Percentiles rank a stretch among this genome's conserved stretches.
Conservation (phyloP, 1,140 invertebrate genomes). For the Drosophila teissieri region DNA sequence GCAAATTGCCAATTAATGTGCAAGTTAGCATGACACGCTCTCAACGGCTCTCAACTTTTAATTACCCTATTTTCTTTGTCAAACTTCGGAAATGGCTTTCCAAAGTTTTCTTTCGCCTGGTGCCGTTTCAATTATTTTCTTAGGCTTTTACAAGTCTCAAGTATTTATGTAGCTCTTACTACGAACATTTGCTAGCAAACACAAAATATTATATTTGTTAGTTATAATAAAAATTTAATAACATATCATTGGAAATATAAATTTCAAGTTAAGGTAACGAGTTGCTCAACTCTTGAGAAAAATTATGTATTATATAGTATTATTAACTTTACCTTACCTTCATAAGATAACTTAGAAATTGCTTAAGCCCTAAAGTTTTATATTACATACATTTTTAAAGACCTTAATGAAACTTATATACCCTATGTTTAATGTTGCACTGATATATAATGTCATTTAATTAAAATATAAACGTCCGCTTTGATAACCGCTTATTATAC, state of each 20-base stretch:
- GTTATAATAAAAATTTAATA: too few relatives aligned
- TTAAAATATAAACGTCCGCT: conserved; percentile 44
- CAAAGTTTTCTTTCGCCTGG: too few relatives aligned
- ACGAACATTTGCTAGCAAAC: background rate
- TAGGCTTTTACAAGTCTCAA: background rate
- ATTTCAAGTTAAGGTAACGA: too few relatives aligned
- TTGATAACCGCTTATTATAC: conserved; percentile 14
- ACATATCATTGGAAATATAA: too few relatives aligned
- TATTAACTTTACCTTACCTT: too few relatives aligned
- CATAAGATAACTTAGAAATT: too few relatives aligned
- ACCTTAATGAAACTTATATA: background rate
- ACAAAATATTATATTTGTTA: too few relatives aligned
- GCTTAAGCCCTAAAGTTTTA: too few relatives aligned
- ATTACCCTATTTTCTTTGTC: conserved; percentile 24
- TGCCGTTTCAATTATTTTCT: background rate
- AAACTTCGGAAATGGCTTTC: conserved; percentile 5
- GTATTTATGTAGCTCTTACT: background rate
- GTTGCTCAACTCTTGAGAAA: too few relatives aligned
- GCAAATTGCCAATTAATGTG: conserved; percentile 27
- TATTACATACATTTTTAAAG: too few relatives aligned
- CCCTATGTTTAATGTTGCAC: background rate
- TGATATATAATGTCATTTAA: conserved; percentile 31
- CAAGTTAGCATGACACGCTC: conserved; percentile 23
- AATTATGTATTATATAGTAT: too few relatives aligned
- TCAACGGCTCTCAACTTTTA: conserved; percentile 36